Conservation (phyloP, 2,113 vertebrate genomes). For the Eonycteris spelaea region DNA sequence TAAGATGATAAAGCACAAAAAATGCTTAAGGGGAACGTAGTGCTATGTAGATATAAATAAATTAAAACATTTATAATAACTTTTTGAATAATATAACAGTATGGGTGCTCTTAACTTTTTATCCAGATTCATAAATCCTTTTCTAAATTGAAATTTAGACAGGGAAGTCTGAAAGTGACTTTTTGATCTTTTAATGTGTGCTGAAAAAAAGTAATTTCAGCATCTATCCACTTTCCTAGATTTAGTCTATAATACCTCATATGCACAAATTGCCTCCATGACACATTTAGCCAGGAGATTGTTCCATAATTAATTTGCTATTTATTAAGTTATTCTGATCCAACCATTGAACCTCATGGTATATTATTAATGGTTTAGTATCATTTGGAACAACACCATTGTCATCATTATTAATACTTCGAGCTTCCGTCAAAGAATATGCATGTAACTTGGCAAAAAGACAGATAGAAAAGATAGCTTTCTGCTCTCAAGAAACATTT, state of each 20-base stretch:
- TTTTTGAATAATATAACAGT: not conserved
- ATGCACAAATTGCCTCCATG: not conserved
- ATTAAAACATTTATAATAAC: not conserved
- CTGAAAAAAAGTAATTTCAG: constrained; percentile 4
- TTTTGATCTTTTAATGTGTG: not conserved
- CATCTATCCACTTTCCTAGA: not conserved
- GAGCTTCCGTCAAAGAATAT: not conserved
- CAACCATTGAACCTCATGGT: not conserved
- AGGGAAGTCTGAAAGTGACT: not conserved
- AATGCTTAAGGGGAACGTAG: not conserved
- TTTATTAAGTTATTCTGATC: not conserved
- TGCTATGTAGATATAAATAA: not conserved
- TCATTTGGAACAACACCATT: not conserved
- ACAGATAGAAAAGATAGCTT: not conserved
- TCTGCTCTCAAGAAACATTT: not conserved
- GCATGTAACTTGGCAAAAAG: not conserved
- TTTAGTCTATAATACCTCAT: not conserved
- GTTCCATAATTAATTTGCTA: not conserved
- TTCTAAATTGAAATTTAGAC: not conserved
- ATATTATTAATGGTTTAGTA: not conserved
- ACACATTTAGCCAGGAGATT: not conserved
- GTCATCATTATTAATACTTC: not conserved
- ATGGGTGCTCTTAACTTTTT: not conserved
- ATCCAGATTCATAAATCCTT: not conserved
- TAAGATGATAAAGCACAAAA: not conserved